Evolutionary conservation across 2,113 vertebrate genomes (phyloP).

Genomic region (Phaethon lepturus): DNA sequence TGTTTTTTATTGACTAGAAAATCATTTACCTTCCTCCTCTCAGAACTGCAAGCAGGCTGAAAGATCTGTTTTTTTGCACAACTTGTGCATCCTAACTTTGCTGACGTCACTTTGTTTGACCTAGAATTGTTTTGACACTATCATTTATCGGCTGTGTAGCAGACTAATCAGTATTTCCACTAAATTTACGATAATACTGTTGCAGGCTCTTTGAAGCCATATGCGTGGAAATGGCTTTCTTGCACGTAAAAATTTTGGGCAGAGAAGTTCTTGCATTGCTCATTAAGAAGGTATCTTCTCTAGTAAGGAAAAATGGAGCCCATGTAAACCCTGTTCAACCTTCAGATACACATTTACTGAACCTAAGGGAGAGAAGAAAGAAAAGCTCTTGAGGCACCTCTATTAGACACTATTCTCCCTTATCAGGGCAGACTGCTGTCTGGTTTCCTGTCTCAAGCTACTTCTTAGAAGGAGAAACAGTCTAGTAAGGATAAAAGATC

Average conservation of each 20-base stretch:
- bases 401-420: conserved; percentile 75
- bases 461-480: conserved; percentile 76
- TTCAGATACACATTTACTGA: conserved; percentile 21
- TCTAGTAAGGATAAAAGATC: conserved; percentile 66
- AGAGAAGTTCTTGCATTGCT: not conserved
- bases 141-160: not conserved
- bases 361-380: conserved; percentile 34
- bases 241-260: not conserved
- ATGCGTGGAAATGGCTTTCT: not conserved
- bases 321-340: not conserved
- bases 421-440: conserved; percentile 76
- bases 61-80: not conserved
- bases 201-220: not conserved
- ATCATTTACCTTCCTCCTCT: not conserved
- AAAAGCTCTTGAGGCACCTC: conserved; percentile 51
- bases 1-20: not conserved
- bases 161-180: not conserved
- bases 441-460: conserved; percentile 87
- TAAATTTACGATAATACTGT: not conserved
- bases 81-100: not conserved
- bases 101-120: not conserved
- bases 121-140: not conserved
- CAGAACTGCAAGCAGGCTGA: not conserved
- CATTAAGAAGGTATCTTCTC: not conserved
- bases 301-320: not conserved